These are phyloP conservation scores for Emydocephalus ijimae DNA, from an alignment of 2,113 vertebrate species.

Conservation along the genomic window DNA sequence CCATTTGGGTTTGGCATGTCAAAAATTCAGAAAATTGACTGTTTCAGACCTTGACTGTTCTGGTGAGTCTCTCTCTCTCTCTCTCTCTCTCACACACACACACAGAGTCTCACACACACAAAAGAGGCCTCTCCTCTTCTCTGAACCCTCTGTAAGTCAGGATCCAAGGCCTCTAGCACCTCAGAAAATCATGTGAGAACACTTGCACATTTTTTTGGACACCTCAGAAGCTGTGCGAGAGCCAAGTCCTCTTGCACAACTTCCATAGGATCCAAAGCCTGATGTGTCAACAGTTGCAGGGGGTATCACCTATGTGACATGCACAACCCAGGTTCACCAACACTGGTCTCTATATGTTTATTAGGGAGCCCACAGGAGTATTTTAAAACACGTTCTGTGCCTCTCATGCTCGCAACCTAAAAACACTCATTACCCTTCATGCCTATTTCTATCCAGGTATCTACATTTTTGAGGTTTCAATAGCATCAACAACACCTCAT, in stretches of 20 bases:
- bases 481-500: neutral
- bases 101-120: no score
- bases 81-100: no score
- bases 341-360: neutral
- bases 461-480: neutral
- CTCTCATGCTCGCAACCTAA: neutral
- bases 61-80: no score
- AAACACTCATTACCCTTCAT: neutral
- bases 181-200: neutral
- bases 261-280: neutral
- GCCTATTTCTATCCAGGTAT: conserved; percentile 3
- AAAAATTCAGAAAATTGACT: no score
- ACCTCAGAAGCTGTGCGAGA: neutral
- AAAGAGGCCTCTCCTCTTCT: no score
- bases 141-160: no score
- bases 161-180: no score
- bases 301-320: neutral
- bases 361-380: neutral
- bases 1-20: no score
- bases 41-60: no score
- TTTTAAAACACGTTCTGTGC: neutral
- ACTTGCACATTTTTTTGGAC: neutral
- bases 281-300: neutral
- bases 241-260: neutral
- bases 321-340: neutral